These are phyloP conservation scores for Synergus laeviventris DNA, from an alignment of 2,888 invertebrate genomes.

Conservation along the genomic window DNA sequence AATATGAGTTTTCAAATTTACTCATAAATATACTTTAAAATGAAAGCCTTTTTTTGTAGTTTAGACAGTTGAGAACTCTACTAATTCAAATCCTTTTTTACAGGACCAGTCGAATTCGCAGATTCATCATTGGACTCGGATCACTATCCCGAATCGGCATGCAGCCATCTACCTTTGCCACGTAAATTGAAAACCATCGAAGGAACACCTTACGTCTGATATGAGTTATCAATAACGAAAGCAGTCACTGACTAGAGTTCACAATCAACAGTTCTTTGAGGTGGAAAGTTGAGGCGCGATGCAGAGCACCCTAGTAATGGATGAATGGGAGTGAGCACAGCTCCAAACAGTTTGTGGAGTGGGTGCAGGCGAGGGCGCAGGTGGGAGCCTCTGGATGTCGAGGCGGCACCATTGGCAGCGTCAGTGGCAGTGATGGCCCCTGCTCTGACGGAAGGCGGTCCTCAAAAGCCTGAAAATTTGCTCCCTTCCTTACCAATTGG, in stretches of 20 bases:
- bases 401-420: constrained; percentile 74
- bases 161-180: not conserved
- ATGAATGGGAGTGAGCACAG: constrained; percentile 75
- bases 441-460: constrained; percentile 88
- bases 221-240: not conserved
- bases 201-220: not conserved
- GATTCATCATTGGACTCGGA: not conserved
- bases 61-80: not conserved
- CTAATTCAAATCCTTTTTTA: not conserved
- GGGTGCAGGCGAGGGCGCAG: constrained; percentile 64
- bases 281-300: constrained; percentile 27
- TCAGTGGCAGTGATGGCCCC: constrained; percentile 92
- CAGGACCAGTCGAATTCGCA: not conserved
- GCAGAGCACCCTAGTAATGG: constrained; percentile 64
- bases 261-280: not conserved
- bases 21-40: too few species aligned
- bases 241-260: not conserved
- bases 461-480: constrained; percentile 75
- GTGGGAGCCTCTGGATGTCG: constrained; percentile 75
- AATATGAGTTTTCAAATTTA: too few species aligned
- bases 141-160: not conserved
- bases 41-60: not conserved
- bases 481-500: constrained; percentile 71
- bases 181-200: not conserved
- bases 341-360: constrained; percentile 68